Evolutionary conservation across 2,113 vertebrate genomes (phyloP).

Genomic region (Collichthys lucidus): DNA sequence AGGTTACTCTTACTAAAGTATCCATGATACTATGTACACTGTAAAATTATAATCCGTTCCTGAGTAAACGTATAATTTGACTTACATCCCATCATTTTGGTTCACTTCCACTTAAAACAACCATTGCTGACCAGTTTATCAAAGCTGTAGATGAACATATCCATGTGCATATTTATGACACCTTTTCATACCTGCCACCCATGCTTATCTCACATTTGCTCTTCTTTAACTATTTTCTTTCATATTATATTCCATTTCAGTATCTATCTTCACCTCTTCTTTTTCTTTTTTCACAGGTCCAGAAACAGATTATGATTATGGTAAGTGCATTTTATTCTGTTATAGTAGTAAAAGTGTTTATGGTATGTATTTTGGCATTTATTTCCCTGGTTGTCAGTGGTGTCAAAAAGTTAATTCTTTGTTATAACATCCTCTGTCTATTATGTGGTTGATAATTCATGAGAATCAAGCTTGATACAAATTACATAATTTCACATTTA

Average conservation of each 20-base stretch:
- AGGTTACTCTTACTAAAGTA: too few relatives aligned
- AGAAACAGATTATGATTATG: slow-evolving; percentile 69
- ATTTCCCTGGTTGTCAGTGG: background rate
- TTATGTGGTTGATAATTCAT: too few relatives aligned
- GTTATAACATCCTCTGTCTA: background rate
- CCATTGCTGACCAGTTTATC: background rate
- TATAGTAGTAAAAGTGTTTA: too few relatives aligned
- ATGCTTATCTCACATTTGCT: background rate
- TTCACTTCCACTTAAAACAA: too few relatives aligned
- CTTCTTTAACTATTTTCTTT: background rate
- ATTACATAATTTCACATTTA: too few relatives aligned
- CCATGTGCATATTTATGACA: background rate
- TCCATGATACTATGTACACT: too few relatives aligned
- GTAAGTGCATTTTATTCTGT: slow-evolving; percentile 60
- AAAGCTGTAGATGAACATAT: background rate
- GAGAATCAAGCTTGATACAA: too few relatives aligned
- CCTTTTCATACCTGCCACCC: background rate
- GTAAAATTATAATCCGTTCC: too few relatives aligned
- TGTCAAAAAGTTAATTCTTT: background rate
- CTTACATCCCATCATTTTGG: too few relatives aligned
- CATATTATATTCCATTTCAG: too few relatives aligned
- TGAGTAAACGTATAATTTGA: too few relatives aligned
- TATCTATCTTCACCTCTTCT: background rate
- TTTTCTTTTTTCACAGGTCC: slow-evolving; percentile 10
- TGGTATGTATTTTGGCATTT: background rate